These are phyloP conservation scores for Crambe crambe DNA, from an alignment of 37 sponge, comb jelly and placozoan species.

Conservation along the genomic window DNA sequence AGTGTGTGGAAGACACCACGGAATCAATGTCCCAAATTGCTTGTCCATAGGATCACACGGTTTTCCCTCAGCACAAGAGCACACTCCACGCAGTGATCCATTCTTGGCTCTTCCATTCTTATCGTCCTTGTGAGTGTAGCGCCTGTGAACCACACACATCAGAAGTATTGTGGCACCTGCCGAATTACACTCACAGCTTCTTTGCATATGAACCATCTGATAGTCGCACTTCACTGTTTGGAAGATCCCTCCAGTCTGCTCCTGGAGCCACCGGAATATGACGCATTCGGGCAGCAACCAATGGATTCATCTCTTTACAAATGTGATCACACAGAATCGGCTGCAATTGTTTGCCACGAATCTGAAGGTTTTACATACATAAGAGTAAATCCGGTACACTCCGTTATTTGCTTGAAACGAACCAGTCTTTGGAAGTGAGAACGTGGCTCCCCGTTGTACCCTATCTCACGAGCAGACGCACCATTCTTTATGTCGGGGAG, in stretches of 20 bases:
- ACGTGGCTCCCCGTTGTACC: slow-evolving; percentile 75
- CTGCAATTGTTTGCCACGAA: slow-evolving; percentile 67
- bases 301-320: slow-evolving; percentile 96
- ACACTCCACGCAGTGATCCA: slow-evolving; percentile 76
- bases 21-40: slow-evolving; percentile 89
- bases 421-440: slow-evolving; percentile 90
- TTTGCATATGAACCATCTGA: slow-evolving; percentile 81
- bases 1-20: slow-evolving; percentile 97
- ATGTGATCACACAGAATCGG: slow-evolving; percentile 86
- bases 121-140: slow-evolving; percentile 77
- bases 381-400: background rate
- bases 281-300: slow-evolving; percentile 84
- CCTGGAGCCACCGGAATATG: slow-evolving; percentile 87
- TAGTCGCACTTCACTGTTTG: slow-evolving; percentile 78
- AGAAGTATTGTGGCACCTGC: background rate
- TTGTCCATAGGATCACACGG: slow-evolving; percentile 86
- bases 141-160: slow-evolving; percentile 54
- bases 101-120: slow-evolving; percentile 64
- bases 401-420: background rate
- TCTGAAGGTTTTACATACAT: slow-evolving; percentile 13
- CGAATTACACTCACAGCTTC: slow-evolving; percentile 69
- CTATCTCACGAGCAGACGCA: slow-evolving; percentile 68
- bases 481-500: slow-evolving; percentile 90
- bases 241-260: slow-evolving; percentile 95
- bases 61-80: slow-evolving; percentile 77